Evolutionary conservation across 2,113 vertebrate species (phyloP), one percentile per base, ranked within the genome.

Genomic region (Cricetomys ansorgei): DNA sequence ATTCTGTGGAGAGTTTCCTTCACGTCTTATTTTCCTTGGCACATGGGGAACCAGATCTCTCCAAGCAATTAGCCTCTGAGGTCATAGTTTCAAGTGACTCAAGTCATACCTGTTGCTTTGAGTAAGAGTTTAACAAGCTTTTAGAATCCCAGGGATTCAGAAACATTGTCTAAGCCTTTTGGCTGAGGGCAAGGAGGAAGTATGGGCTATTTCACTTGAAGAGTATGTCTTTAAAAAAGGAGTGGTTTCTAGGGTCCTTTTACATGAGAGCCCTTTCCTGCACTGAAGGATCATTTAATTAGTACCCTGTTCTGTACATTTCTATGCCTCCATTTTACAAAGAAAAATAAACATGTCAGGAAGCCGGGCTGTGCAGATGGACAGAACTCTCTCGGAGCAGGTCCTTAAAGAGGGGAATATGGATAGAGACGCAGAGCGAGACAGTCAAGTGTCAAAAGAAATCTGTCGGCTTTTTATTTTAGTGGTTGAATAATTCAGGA

Each of bases 371-470:
- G 94, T 70, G 77, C 40, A 95, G 9, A 69, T 97, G 98, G 97
- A 97, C 80, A 88, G 70, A 98, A 96, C 98, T 96, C 69, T 83
- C 76, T 97, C 88, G 89, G 95, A 97, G 65, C 53, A 21, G 94
- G 65, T 25, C 97, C 95, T 98, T 95, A 81, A 97, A 95, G 94
- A 95, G 59, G 88, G 40, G 25, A 95, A 90, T 57, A 96, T 88
- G 94, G 95, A 69, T 97, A 83, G 29, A 93, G 95, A 93, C 91
- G 72, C 96, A 95, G 80, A 96, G 64, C 80, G 94, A 93, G 91
- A 98, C 97, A 95, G 97, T 98, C 96, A 98, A 98, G 76, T 97
- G 95, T 97, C 92, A 97, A 90, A 98, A 97, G 84, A 98, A 97
- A 85, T 97, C 92, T 98, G 94, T 94, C 87, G 29, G 77, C 91